Evolutionary conservation across 37 sponge, comb jelly and placozoan genomes (phyloP).

Genomic region (Crambe crambe): DNA sequence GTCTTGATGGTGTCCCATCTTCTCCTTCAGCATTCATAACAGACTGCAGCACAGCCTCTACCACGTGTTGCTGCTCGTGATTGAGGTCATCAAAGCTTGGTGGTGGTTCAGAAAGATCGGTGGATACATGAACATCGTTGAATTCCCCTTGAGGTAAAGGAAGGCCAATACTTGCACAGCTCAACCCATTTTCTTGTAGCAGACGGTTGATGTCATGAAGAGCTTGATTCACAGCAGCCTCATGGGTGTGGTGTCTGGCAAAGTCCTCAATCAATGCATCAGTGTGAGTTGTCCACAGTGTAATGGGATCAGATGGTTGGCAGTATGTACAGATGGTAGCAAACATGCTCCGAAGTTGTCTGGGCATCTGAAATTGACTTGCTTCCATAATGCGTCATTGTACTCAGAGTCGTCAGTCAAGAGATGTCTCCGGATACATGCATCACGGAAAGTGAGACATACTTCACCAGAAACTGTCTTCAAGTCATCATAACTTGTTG

Average conservation of each 20-base stretch:
- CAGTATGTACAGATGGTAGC: not conserved
- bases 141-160: not conserved
- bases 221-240: not conserved
- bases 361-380: not conserved
- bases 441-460: not conserved
- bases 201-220: not conserved
- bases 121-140: not conserved
- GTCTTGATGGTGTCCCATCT: not conserved
- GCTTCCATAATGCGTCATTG: not conserved
- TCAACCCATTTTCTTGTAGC: not conserved
- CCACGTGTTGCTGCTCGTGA: not conserved
- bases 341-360: not conserved
- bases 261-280: not conserved
- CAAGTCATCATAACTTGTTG: not conserved
- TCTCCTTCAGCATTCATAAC: not conserved
- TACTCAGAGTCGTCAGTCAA: not conserved
- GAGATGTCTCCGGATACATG: not conserved
- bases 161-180: not conserved
- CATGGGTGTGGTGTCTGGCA: not conserved
- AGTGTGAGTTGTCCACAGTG: not conserved
- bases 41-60: not conserved
- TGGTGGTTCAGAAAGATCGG: not conserved
- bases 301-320: not conserved
- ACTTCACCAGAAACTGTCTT: not conserved
- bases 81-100: not conserved